Evolutionary conservation across 2,113 vertebrate species (phyloP).

Genomic region (Fulmarus glacialis): DNA sequence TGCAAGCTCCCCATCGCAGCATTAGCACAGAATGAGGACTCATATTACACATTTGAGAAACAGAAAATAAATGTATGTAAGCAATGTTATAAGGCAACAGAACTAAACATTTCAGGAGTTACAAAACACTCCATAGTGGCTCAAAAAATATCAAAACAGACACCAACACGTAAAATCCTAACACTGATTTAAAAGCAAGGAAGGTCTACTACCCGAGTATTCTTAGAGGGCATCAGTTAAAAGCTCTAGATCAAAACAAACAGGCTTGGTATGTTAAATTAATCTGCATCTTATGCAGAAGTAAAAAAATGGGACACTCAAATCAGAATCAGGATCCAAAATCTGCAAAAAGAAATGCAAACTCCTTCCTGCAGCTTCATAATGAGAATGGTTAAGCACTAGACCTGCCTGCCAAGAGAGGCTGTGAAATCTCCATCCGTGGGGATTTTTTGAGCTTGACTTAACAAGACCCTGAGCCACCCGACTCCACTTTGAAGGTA

Average conservation of each 20-base stretch:
- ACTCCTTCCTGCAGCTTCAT: background rate
- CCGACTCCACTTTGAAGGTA: background rate
- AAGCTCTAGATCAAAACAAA: background rate
- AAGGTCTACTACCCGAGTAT: background rate
- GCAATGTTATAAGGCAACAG: background rate
- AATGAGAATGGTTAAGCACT: background rate
- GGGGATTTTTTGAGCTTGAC: conserved; percentile 7
- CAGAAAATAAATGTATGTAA: background rate
- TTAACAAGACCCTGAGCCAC: background rate
- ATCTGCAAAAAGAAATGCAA: background rate
- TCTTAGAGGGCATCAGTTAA: background rate
- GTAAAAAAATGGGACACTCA: background rate
- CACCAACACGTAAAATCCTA: background rate
- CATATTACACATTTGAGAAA: background rate
- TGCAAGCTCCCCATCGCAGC: background rate
- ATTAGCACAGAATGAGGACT: background rate
- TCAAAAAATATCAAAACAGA: background rate
- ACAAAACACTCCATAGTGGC: background rate
- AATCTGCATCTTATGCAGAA: background rate
- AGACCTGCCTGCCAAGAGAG: background rate
- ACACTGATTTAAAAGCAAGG: background rate
- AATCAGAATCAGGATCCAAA: background rate
- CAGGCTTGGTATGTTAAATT: background rate
- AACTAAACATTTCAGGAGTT: background rate
- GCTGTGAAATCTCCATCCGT: background rate